These are phyloP conservation scores for Glareola pratincola DNA, from an alignment of 2,113 vertebrate genomes.

Conservation along the genomic window DNA sequence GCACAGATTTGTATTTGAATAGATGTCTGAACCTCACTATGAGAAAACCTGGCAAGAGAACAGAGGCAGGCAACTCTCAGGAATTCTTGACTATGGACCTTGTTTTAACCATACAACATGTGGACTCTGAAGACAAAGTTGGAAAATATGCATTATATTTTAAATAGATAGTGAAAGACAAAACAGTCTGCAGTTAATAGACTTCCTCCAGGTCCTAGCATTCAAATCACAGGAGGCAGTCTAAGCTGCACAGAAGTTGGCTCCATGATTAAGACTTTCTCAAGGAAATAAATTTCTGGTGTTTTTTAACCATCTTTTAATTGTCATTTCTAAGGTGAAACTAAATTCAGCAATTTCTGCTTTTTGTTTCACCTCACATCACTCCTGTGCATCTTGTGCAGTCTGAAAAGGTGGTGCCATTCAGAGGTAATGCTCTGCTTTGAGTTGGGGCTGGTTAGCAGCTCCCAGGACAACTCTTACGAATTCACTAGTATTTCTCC, in stretches of 20 bases:
- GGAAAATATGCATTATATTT: background rate
- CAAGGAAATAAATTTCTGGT: background rate
- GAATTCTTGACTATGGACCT: background rate
- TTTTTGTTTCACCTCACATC: background rate
- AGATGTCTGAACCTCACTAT: background rate
- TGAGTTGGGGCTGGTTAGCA: background rate
- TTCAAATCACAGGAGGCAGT: background rate
- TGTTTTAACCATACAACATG: background rate
- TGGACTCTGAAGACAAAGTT: background rate
- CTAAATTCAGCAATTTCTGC: background rate
- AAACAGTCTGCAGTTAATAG: background rate
- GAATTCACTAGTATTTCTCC: background rate
- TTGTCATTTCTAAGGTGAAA: background rate
- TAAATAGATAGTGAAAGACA: background rate
- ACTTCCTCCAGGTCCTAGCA: background rate
- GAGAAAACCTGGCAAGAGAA: background rate
- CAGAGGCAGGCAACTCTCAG: background rate
- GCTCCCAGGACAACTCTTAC: background rate
- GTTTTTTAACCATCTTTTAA: background rate
- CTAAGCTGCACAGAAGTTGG: background rate
- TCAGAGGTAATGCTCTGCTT: background rate
- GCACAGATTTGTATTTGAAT: background rate
- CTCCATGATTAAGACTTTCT: background rate
- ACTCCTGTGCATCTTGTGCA: background rate
- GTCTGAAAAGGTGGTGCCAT: background rate